A percentile compares a stretch with the other conserved stretches of the same genome.
Conservation (phyloP, 2,888 invertebrate genomes). For the Petrophora chlorosata region DNA sequence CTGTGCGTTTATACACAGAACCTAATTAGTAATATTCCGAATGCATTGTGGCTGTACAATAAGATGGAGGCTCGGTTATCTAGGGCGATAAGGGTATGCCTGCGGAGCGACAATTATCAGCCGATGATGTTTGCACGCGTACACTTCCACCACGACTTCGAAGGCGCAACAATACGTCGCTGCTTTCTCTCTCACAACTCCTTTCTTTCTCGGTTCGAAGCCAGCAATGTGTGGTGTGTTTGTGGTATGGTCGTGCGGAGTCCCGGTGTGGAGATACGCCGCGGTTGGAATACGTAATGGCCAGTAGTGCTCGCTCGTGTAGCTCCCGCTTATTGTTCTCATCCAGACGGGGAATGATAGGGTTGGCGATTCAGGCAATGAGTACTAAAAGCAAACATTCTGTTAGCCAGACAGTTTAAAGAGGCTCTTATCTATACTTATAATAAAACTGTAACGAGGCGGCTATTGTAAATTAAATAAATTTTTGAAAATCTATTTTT, state of each 20-base stretch:
- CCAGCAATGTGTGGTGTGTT: constrained; percentile 1
- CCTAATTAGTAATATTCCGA: constrained; percentile 83
- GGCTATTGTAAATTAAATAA: no score
- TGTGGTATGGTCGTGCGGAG: constrained; percentile 29
- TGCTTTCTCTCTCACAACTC: constrained; percentile 13
- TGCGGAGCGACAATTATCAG: constrained; percentile 79
- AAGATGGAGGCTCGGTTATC: constrained; percentile 78
- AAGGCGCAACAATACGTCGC: constrained; percentile 44
- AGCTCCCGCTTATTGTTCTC: constrained; percentile 51
- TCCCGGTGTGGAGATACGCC: constrained; percentile 53
- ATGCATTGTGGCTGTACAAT: constrained; percentile 80
- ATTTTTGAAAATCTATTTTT: no score
- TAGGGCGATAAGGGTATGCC: constrained; percentile 76
- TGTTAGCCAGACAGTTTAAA: no score
- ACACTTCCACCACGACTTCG: constrained; percentile 30
- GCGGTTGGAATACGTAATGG: constrained; percentile 78
- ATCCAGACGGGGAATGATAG: constrained; percentile 15
- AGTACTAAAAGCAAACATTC: no score
- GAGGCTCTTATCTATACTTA: no score
- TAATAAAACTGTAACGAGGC: no score
- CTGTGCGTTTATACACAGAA: constrained; percentile 77
- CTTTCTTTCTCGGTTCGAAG: neutral
- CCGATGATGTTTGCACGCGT: constrained; percentile 53
- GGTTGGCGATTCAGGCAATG: constrained; percentile 32
- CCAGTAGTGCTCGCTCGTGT: constrained; percentile 77